Percentiles rank a stretch among this genome's conserved stretches.
Evolutionary conservation across 1,140 invertebrate species (phyloP).

Genomic region (Gryllus bimaculatus): DNA sequence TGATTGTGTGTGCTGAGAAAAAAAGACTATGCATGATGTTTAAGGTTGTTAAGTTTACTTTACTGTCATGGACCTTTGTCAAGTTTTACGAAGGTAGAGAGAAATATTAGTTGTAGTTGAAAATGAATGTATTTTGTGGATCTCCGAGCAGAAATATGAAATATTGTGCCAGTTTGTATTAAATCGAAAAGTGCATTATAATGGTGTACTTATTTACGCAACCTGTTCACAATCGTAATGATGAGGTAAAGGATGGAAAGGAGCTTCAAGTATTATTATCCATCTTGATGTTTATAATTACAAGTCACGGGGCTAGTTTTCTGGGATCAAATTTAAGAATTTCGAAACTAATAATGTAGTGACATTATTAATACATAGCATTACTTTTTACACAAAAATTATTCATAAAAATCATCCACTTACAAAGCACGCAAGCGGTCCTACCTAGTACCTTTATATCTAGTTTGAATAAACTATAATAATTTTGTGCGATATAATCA

Average conservation of each 20-base stretch:
- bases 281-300: too few relatives aligned
- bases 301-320: too few relatives aligned
- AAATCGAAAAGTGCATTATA: neutral
- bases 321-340: neutral
- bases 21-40: neutral
- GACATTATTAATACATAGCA: neutral
- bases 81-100: neutral
- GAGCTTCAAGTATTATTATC: too few relatives aligned
- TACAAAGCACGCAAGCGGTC: neutral
- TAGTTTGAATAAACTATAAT: neutral
- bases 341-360: neutral
- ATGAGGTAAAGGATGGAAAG: too few relatives aligned
- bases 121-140: neutral
- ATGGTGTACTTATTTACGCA: too few relatives aligned
- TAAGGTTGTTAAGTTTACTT: neutral
- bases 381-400: neutral
- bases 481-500: neutral
- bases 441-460: neutral
- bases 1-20: neutral
- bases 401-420: neutral
- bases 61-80: neutral
- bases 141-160: neutral
- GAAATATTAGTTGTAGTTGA: neutral
- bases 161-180: neutral
- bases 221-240: too few relatives aligned